Percentiles rank a stretch among this genome's conserved stretches.
Conservation (phyloP, 2,888 invertebrate genomes). For the Himalopsyche tibetana region DNA sequence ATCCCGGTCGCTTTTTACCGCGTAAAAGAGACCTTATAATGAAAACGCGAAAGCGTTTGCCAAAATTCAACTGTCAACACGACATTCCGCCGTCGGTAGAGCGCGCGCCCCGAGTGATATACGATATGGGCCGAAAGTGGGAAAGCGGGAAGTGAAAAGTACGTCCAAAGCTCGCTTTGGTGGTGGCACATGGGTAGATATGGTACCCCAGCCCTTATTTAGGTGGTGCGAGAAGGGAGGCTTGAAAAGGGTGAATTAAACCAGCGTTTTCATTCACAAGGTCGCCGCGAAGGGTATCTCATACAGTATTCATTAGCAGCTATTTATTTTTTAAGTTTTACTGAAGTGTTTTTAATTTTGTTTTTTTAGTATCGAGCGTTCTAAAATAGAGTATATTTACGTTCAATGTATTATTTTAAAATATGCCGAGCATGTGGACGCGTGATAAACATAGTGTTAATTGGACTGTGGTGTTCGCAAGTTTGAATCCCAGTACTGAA, state of each 20-base stretch:
- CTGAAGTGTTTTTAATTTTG: too few relatives aligned
- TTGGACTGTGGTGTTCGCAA: too few relatives aligned
- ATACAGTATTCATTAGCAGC: too few relatives aligned
- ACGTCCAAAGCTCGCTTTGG: background rate
- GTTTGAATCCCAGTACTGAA: too few relatives aligned
- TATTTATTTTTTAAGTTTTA: too few relatives aligned
- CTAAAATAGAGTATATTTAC: too few relatives aligned
- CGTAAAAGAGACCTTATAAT: constrained; percentile 49
- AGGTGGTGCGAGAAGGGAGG: background rate
- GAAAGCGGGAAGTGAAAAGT: constrained; percentile 28
- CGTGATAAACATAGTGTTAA: too few relatives aligned
- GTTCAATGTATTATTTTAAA: too few relatives aligned
- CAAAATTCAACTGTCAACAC: constrained; percentile 63
- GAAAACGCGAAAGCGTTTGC: constrained; percentile 59
- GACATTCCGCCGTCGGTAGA: constrained; percentile 56
- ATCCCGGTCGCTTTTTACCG: constrained; percentile 32
- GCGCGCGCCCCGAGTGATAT: constrained; percentile 50
- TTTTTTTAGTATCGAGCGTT: too few relatives aligned
- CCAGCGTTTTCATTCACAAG: background rate
- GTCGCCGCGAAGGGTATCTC: too few relatives aligned
- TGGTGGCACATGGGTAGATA: background rate
- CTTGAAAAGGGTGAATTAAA: background rate
- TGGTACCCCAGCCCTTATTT: background rate
- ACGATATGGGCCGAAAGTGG: constrained; percentile 19
- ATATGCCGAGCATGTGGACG: too few relatives aligned